A percentile compares a stretch with the other conserved stretches of the same genome.
These are phyloP conservation scores for Torymus texanus DNA, from an alignment of 2,888 invertebrate genomes.

Conservation along the genomic window DNA sequence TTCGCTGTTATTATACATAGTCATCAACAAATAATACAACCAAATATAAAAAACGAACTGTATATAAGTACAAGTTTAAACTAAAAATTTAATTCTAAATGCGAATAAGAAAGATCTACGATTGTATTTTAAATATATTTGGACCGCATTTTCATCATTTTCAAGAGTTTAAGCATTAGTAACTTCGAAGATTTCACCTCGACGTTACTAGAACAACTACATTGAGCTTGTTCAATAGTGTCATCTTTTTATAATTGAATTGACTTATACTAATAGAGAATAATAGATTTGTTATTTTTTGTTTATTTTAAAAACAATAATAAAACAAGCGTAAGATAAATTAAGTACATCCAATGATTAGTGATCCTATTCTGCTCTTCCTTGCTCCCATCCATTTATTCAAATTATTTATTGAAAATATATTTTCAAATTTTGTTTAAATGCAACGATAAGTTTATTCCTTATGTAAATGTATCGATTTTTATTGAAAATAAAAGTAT, in stretches of 20 bases:
- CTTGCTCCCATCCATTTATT: constrained; percentile 5
- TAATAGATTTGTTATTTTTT: constrained; percentile 55
- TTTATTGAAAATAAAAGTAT: too few relatives aligned
- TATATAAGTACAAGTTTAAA: constrained; percentile 54
- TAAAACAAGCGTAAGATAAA: constrained; percentile 42
- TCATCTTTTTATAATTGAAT: constrained; percentile 55
- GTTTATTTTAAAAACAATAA: constrained; percentile 51
- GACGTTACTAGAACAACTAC: constrained; percentile 38
- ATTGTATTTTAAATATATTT: constrained; percentile 52
- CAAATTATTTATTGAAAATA: neutral
- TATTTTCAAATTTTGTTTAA: neutral
- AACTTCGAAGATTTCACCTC: constrained; percentile 24
- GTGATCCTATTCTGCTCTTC: constrained; percentile 4
- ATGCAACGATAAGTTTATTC: too few relatives aligned
- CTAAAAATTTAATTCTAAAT: constrained; percentile 44
- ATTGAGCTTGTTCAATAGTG: constrained; percentile 48
- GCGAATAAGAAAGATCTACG: constrained; percentile 43
- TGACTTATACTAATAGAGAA: constrained; percentile 52
- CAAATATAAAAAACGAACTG: constrained; percentile 51
- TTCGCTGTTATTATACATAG: constrained; percentile 52
- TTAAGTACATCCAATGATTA: neutral
- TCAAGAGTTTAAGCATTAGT: constrained; percentile 40
- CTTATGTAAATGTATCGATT: too few relatives aligned
- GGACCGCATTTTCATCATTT: constrained; percentile 32
- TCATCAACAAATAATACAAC: constrained; percentile 51